Evolutionary conservation across 2,888 invertebrate genomes (phyloP), one percentile per base, ranked within the genome.

Genomic region (Drosophila atroscutellata): DNA sequence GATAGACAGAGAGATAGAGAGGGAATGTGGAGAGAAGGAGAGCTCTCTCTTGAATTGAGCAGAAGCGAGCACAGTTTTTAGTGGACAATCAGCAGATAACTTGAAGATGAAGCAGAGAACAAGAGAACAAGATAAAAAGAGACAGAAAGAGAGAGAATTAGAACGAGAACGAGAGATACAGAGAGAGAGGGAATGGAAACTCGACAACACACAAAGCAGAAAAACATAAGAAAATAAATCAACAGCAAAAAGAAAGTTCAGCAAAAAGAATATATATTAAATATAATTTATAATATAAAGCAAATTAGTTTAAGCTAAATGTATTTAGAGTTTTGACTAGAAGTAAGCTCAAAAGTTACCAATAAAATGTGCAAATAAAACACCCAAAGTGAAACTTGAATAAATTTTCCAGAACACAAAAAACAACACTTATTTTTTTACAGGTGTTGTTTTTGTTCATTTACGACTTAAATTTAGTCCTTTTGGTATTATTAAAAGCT

Each of bases 261-360:
- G 36, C 36, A 52, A 37, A 52, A 52, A 36, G 15, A 26, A 11
- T 32, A 39, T 60, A 54, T 51, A 32, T 72, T 37, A 42, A 54
- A 54, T 42, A 32, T 37, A 45, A 52, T 34, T 47, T 34, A 45
- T 26, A 57, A 59, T 30, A 61, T 32, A 58, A 51, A 60, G 18
- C 32, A 72, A 80, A 60, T 55, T 86, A 86, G 74, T 72, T 61
- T 86, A 86, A 86, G 86, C 77, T 86, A 84, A 87, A 85, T 85
- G 87, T 89, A 87, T 87, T 82, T 89, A 87, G 87, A 83, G 81
- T 89, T 87, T 88, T 88, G 84, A 80, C 72, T 88, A 86, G 78
- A 71, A 75, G 49, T 83, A 75, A 76, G 74, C 67, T 62, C 72
- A 74, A 71, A 75, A 36, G 72, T 59, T 50, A 66, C 65, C 28